Evolutionary conservation across 92 coral and sea anemone species (phyloP).

Genomic region (Ricordea florida): DNA sequence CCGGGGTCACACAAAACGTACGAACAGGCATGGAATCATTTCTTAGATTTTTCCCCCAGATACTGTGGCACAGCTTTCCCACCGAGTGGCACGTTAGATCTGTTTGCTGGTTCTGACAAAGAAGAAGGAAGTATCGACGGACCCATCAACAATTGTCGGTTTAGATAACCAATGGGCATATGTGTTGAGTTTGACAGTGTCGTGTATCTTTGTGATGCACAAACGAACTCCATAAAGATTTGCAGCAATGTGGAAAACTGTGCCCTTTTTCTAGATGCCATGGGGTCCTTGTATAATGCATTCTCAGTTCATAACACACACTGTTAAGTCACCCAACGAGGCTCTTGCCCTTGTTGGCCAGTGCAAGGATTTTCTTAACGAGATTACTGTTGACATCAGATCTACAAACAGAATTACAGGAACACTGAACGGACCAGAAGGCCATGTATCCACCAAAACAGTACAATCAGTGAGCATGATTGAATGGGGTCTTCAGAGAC

Average conservation of each 20-base stretch:
- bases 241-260: slow-evolving; percentile 39
- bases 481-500: slow-evolving; percentile 54
- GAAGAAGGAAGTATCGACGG: slow-evolving; percentile 53
- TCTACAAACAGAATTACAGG: slow-evolving; percentile 35
- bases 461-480: slow-evolving; percentile 57
- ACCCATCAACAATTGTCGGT: slow-evolving; percentile 19
- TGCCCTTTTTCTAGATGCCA: slow-evolving; percentile 44
- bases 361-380: slow-evolving; percentile 54
- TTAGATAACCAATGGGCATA: slow-evolving; percentile 42
- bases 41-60: too few species aligned
- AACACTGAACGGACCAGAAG: slow-evolving; percentile 62
- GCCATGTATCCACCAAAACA: slow-evolving; percentile 65
- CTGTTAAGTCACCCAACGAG: slow-evolving; percentile 49
- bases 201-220: slow-evolving; percentile 44
- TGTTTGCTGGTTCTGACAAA: slow-evolving; percentile 59
- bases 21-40: too few species aligned
- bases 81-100: not conserved
- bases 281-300: slow-evolving; percentile 54
- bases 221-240: slow-evolving; percentile 56
- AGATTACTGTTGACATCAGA: slow-evolving; percentile 41
- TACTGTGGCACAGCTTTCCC: too few species aligned
- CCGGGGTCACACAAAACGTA: too few species aligned
- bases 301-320: slow-evolving; percentile 61
- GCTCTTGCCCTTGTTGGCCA: slow-evolving; percentile 50
- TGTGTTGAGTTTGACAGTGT: slow-evolving; percentile 60